Base-by-base conservation (phyloP, 2,888 invertebrate genomes). In the Phaonia tiefii region DNA sequence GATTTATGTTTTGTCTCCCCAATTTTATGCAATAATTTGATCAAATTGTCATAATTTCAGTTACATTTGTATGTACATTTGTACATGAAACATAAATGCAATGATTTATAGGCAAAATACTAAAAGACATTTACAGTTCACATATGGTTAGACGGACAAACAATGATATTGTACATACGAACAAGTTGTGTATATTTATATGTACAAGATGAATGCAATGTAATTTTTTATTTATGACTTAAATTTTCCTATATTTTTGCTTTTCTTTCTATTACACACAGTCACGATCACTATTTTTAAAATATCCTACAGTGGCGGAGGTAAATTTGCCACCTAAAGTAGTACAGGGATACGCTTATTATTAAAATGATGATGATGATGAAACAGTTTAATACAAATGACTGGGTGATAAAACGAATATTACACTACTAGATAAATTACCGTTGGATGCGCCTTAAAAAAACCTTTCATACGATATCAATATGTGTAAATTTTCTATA, bases 31-130 rank as follows among this genome's bases (percentile, higher is more conserved):
- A 78, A 72, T 69, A 81, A 69, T 75, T 81, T 81, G 78, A 81
- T 81, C 81, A 81, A 78, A 81, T 78, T 78, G 81, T 81, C 81
- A 81, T 81, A 81, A 71, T 78, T 81, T 71, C 66, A 51, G n/a
- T 37, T n/a, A 42, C 63, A 63, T 42, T 39, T 54, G 54, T 25
- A 31, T 15, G 31, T 31, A 58, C 5, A 58, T 17, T 49, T 2
- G 13, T 44, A 44, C 44, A 2, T 7, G 31, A 58, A 58, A 42
- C 13, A 39, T 20, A 63, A 63, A 63, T 63, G 20, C n/a, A 42
- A 42, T 75, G 75, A 80, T 80, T 77, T 77, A 77, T 81, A 77
- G 71, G n/a, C 17, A 58, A 71, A 2, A 72, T 26, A 78, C 72
- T 78, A 69, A 63, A 81, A 75, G 71, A 78, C 67, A 75, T 65